Evolutionary conservation across 2,888 invertebrate species (phyloP).

Genomic region (Ophion ventricosus): DNA sequence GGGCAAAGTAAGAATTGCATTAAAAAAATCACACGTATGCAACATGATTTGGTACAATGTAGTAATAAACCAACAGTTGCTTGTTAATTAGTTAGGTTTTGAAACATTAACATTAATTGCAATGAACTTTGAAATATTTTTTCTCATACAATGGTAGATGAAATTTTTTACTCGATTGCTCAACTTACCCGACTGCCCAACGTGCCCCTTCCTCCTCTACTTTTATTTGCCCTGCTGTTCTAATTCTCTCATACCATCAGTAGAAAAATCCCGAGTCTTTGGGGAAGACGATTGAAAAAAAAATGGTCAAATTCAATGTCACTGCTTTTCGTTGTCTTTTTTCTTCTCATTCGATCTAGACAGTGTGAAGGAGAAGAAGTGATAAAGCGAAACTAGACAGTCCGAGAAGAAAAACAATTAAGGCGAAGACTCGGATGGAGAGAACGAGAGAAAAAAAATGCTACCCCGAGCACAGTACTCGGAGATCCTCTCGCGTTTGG

Average conservation of each 20-base stretch:
- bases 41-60: no score
- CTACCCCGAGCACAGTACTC: conserved; percentile 65
- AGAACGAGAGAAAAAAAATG: conserved; percentile 49
- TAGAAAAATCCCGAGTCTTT: no score
- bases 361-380: neutral
- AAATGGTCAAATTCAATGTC: neutral
- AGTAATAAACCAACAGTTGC: no score
- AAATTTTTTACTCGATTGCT: no score
- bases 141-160: no score
- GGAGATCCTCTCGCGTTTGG: conserved; percentile 73
- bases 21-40: no score
- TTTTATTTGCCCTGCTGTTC: neutral
- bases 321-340: neutral
- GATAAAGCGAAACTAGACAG: conserved; percentile 38
- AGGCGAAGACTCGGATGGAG: conserved; percentile 44
- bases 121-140: no score
- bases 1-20: no score
- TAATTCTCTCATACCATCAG: neutral
- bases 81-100: no score
- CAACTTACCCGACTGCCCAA: no score
- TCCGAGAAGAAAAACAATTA: conserved; percentile 49
- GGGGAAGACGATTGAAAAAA: neutral
- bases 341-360: neutral
- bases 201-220: no score
- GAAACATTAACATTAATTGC: no score